phyloP scores from a whole-genome alignment of 2,888 invertebrate genomes.

The Agonopterix arenella region DNA sequence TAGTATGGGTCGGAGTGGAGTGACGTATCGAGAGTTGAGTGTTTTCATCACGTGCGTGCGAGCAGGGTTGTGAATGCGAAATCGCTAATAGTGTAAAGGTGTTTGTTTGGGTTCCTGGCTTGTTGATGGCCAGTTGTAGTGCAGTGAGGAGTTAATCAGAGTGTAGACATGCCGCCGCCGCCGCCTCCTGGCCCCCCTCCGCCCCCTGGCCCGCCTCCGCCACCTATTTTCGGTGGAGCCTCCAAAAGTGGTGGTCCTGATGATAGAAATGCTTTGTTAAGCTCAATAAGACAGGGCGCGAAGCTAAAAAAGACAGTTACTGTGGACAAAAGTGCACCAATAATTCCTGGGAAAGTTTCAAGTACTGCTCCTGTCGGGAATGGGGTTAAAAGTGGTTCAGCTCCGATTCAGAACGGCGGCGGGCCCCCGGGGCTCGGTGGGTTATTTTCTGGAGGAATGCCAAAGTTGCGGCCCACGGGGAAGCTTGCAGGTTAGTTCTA shows the following conservation, averaged over 20 bases:
- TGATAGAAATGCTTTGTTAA: conserved; percentile 83
- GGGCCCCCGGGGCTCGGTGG: conserved; percentile 78
- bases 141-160: conserved; percentile 24
- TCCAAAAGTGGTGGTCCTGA: conserved; percentile 72
- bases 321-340: conserved; percentile 93
- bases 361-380: conserved; percentile 45
- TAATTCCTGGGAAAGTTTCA: conserved; percentile 80
- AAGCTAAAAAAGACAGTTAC: conserved; percentile 90
- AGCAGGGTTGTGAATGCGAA: conserved; percentile 33
- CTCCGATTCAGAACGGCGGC: conserved; percentile 54
- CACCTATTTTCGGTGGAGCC: conserved; percentile 61
- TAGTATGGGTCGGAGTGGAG: conserved; percentile 47
- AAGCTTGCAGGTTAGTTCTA: conserved; percentile 54
- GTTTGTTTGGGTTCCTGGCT: conserved; percentile 9
- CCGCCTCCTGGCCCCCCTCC: conserved; percentile 83
- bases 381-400: conserved; percentile 44
- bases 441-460: conserved; percentile 89
- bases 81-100: conserved; percentile 22
- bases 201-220: conserved; percentile 77
- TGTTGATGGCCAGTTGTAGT: conserved; percentile 36
- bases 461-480: conserved; percentile 85
- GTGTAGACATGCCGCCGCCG: conserved; percentile 74
- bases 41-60: conserved; percentile 48
- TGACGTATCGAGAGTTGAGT: conserved; percentile 47
- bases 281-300: conserved; percentile 89